Base-by-base conservation (phyloP, 2,888 invertebrate species). In the Thecocarcelia acutangulata region DNA sequence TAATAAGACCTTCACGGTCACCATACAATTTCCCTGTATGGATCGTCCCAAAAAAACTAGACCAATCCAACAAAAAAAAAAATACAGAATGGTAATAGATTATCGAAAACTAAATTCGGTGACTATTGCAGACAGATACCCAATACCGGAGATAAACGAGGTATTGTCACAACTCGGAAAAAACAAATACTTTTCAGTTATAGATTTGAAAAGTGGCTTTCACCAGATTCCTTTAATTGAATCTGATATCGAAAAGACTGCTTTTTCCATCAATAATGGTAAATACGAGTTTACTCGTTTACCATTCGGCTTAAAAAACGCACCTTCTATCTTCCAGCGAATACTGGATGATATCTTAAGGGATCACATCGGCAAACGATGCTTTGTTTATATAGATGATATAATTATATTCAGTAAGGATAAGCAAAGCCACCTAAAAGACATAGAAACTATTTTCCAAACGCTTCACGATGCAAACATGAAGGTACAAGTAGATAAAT, bases 371-470 rank as follows among this genome's bases (percentile, higher is more conserved):
- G 69, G 56, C 3, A 56, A 58, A 46, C 17, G 33, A 1, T 52
- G 42, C 8, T 73, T 44, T 44, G 61, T 73, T 13, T 61, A 61
- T 24, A 72, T 72, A 37, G 72, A 72, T 33, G 72, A 72, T 19
- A 52, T 72, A 2, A 61, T 72, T 0, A 61, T 72, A 13, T 72
- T 72, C 19, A 37, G 56, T 15, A 42, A 56, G 56, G n/a, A 69
- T 19, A 46, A 58, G 19, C 13, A 46, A 24, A 24, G 24, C 28
- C 54, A 56, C 46, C 19, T 56, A 28, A n/a, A 73, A 24, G 19
- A 70, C 37, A 21, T 59, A 37, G 12, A 59, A 46, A 21, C 37
- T 9, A 48, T 63, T 28, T 52, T 73, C 33, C 15, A 63, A 42
- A 61, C 52, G 6, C 15, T 73, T 19, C n/a, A 13, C 1, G 9